These are phyloP conservation scores for Harpagifer antarcticus DNA, from an alignment of 2,797 vertebrate genomes.

Conservation along the genomic window DNA sequence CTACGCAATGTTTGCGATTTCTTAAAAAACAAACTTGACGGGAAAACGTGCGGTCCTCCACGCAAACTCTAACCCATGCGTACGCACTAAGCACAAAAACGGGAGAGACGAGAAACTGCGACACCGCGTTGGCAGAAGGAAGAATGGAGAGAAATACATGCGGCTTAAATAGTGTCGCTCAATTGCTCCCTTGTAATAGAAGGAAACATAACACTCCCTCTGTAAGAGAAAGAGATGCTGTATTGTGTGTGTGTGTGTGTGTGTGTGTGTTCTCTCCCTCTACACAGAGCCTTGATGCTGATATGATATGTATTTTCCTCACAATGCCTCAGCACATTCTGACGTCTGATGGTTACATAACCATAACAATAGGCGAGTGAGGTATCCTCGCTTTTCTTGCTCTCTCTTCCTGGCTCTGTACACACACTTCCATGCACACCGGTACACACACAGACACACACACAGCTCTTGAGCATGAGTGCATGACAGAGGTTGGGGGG, in stretches of 20 bases:
- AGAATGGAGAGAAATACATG: too few relatives aligned
- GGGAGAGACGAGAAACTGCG: too few relatives aligned
- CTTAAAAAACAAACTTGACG: too few relatives aligned
- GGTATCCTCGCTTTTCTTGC: conserved; percentile 48
- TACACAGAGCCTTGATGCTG: conserved; percentile 33
- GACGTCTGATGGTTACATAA: conserved; percentile 55
- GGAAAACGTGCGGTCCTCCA: too few relatives aligned
- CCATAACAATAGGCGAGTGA: conserved; percentile 42
- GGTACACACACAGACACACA: background rate
- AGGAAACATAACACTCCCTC: background rate
- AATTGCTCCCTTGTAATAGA: background rate
- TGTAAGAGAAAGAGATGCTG: conserved; percentile 46
- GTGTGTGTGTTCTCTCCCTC: background rate
- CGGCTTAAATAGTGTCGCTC: background rate
- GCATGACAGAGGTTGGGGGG: conserved; percentile 23
- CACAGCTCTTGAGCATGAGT: conserved; percentile 23
- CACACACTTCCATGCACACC: conserved; percentile 9
- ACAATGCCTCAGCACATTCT: conserved; percentile 57
- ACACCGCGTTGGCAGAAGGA: too few relatives aligned
- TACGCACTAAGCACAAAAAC: too few relatives aligned
- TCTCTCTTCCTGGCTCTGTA: conserved; percentile 8
- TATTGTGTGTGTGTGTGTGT: conserved; percentile 62
- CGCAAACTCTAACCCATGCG: too few relatives aligned
- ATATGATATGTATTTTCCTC: conserved; percentile 35
- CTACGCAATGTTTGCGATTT: too few relatives aligned